These are phyloP conservation scores for Pseudococcus longispinus DNA, from an alignment of 2,888 invertebrate genomes.

Conservation along the genomic window DNA sequence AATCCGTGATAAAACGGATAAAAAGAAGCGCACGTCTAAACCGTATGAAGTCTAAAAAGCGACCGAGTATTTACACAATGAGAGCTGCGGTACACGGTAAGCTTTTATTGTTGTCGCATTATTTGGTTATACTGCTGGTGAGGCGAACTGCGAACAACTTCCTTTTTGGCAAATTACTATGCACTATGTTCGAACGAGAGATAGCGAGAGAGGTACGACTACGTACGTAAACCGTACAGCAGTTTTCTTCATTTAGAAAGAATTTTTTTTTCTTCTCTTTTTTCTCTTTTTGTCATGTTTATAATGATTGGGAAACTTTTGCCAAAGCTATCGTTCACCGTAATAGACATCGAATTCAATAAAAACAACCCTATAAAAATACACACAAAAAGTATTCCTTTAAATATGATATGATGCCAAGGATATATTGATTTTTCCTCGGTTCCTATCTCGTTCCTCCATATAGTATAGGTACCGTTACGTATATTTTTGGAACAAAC, in stretches of 20 bases:
- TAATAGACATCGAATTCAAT: constrained; percentile 22
- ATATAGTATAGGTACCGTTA: no score
- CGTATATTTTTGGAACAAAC: not conserved
- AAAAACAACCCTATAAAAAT: constrained; percentile 13
- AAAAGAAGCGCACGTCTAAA: not conserved
- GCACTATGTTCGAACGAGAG: not conserved
- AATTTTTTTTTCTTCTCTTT: not conserved
- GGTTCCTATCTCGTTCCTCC: not conserved
- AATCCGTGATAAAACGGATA: constrained; percentile 10
- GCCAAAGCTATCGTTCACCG: constrained; percentile 18
- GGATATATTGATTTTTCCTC: constrained; percentile 10
- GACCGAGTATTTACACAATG: constrained; percentile 2
- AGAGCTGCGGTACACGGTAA: not conserved
- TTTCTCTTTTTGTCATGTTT: not conserved
- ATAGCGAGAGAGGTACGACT: not conserved
- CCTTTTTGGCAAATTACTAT: constrained; percentile 22
- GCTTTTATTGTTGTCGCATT: constrained; percentile 26
- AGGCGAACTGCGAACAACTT: constrained; percentile 7
- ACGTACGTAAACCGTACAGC: not conserved
- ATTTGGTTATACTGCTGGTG: constrained; percentile 18
- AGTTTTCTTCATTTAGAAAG: constrained; percentile 10
- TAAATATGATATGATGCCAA: constrained; percentile 13
- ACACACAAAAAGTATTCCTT: not conserved
- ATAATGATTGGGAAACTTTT: constrained; percentile 16
- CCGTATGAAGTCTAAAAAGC: not conserved